Evolutionary conservation across 2,888 invertebrate genomes (phyloP), one percentile per base, ranked within the genome.

Genomic region (Cybosia mesomella): DNA sequence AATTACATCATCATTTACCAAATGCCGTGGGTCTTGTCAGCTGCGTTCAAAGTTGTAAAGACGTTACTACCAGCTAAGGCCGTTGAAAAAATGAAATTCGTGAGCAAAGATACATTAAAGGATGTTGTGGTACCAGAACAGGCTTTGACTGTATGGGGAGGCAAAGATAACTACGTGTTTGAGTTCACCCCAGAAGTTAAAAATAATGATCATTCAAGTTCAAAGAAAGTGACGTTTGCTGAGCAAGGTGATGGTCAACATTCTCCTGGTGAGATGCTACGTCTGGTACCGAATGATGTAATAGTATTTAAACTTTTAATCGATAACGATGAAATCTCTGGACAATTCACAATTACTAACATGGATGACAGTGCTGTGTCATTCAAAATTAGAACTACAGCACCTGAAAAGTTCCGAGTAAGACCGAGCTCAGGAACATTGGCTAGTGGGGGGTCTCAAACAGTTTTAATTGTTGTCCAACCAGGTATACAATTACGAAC

Each of bases 321-420:
- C n/a, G 96, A 96, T 58, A 97, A 96, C 60, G 96, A 96, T 71
- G 98, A 98, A 83, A 89, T 97, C 36, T 94, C 96, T 1, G 97
- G 97, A 62, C 96, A 95, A 49, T 96, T 97, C 80, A 95, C 95
- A 0, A 93, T 98, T 21, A 96, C 96, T 36, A 98, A 98, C 86
- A 95, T 96, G 81, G 96, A 97, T 69, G 94, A 95, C 0, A 86
- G 90, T 39, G 84, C 87, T 0, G 81, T 95, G 0, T 94, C 92
- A 1, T 96, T 95, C 61, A 94, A 99, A 97, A 97, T 99, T 74
- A 98, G 99, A 91, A 99, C 99, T 18, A 99, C 99, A 5, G 97
- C 98, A 0, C 99, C 99, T 0, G 98, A 99, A 83, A 99, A 98
- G 90, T 99, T 98, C 92, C 95, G 98, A 39, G 99, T 99, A 1